Conservation (phyloP, 2,797 vertebrate species). For the Brachyalestes nurse region DNA sequence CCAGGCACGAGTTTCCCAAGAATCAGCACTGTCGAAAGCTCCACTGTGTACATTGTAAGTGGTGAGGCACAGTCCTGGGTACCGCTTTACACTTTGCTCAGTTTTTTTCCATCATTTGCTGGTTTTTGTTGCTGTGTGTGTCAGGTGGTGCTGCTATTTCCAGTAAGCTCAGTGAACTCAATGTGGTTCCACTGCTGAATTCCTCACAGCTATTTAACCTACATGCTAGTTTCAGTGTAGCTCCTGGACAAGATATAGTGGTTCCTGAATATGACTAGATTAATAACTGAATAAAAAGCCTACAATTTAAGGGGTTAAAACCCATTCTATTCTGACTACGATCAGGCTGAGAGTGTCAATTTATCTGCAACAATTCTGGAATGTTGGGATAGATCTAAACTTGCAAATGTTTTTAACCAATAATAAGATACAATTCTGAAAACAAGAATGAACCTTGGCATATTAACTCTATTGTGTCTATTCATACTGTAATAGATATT, state of each 20-base stretch:
- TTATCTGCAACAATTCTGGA: background rate
- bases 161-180: background rate
- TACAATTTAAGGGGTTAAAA: background rate
- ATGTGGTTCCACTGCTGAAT: background rate
- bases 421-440: too few species aligned
- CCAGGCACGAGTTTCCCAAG: slow-evolving; percentile 35
- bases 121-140: background rate
- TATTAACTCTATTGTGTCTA: too few species aligned
- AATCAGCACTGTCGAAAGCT: slow-evolving; percentile 19
- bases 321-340: background rate
- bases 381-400: too few species aligned
- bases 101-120: slow-evolving; percentile 23
- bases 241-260: background rate
- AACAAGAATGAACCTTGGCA: too few species aligned
- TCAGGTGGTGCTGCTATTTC: background rate
- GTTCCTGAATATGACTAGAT: background rate
- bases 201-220: background rate
- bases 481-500: too few species aligned
- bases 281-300: background rate
- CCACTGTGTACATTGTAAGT: slow-evolving; percentile 43
- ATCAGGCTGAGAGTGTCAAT: background rate
- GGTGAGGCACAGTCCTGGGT: slow-evolving; percentile 32
- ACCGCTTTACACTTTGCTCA: slow-evolving; percentile 6
- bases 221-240: background rate
- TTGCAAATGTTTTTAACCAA: too few species aligned